Evolutionary conservation across 2,888 invertebrate species (phyloP).

Genomic region (Pimpla rufipes): DNA sequence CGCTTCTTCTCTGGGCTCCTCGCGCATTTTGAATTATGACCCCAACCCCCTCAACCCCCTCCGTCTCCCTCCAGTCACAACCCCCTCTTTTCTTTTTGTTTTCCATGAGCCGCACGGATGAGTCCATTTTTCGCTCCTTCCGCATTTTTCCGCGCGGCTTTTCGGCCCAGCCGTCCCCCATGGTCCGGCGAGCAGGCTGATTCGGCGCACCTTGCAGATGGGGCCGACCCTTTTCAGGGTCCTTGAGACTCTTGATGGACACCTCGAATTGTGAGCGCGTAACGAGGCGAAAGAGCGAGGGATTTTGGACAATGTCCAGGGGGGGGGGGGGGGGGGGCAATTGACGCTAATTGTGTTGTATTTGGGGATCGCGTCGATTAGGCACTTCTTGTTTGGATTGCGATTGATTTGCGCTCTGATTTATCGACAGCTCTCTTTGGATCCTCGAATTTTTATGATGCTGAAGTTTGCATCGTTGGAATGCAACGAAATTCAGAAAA

Average conservation of each 20-base stretch:
- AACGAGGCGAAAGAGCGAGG: neutral
- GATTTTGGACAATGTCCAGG: neutral
- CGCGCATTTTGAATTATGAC: neutral
- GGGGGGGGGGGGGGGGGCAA: too few relatives aligned
- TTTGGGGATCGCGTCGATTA: constrained; percentile 1
- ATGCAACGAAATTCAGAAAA: too few relatives aligned
- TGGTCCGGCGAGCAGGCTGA: constrained; percentile 32
- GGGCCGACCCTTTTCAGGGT: neutral
- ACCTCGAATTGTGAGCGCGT: constrained; percentile 21
- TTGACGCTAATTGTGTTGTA: constrained; percentile 22
- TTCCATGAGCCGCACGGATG: neutral
- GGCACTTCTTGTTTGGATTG: neutral
- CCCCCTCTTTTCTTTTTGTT: neutral
- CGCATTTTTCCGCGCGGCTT: neutral
- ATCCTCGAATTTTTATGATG: too few relatives aligned
- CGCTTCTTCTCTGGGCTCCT: too few relatives aligned
- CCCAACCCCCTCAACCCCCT: too few relatives aligned
- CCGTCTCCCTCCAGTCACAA: too few relatives aligned
- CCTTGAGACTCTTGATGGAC: constrained; percentile 22
- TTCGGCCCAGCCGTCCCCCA: too few relatives aligned
- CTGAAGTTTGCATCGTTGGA: too few relatives aligned
- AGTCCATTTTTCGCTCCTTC: neutral
- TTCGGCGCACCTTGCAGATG: constrained; percentile 22
- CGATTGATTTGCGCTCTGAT: neutral
- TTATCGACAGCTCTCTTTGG: too few relatives aligned